These are phyloP conservation scores for Poecilia gillii DNA, from an alignment of 2,797 vertebrate genomes.

Conservation along the genomic window DNA sequence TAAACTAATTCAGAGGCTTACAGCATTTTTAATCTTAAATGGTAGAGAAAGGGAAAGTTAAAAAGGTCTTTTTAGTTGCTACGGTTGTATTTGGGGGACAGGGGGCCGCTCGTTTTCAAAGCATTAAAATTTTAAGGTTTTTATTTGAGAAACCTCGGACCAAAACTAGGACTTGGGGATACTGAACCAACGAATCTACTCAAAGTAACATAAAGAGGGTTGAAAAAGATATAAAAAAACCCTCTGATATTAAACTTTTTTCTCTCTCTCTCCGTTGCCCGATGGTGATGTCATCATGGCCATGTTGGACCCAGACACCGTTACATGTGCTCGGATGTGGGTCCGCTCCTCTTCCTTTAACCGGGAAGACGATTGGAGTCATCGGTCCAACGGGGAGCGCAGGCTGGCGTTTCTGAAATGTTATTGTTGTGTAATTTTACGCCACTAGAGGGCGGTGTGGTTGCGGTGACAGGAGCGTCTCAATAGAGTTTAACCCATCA, in stretches of 20 bases:
- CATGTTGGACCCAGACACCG: neutral
- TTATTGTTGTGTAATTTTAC: neutral
- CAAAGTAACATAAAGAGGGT: neutral
- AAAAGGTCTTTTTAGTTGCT: neutral
- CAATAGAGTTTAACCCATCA: neutral
- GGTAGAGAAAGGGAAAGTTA: neutral
- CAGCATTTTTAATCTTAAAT: neutral
- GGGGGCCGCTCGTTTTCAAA: too few species aligned
- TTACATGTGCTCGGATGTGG: neutral
- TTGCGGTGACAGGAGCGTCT: neutral
- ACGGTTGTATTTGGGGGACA: neutral
- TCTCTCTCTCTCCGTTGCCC: neutral
- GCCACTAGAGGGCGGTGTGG: neutral
- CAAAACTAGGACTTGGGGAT: neutral
- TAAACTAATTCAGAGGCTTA: neutral
- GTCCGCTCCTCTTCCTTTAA: conserved; percentile 2
- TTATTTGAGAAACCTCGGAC: neutral
- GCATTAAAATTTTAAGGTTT: neutral
- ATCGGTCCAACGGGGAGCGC: neutral
- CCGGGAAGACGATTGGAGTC: neutral
- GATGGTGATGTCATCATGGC: conserved; percentile 16
- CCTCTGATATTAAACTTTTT: neutral
- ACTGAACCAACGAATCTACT: neutral
- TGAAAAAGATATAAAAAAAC: too few species aligned
- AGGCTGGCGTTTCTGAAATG: neutral